Percentiles rank a stretch among this genome's conserved stretches.
phyloP scores from a whole-genome alignment of 1,140 invertebrate genomes.

The Triops cancriformis region DNA sequence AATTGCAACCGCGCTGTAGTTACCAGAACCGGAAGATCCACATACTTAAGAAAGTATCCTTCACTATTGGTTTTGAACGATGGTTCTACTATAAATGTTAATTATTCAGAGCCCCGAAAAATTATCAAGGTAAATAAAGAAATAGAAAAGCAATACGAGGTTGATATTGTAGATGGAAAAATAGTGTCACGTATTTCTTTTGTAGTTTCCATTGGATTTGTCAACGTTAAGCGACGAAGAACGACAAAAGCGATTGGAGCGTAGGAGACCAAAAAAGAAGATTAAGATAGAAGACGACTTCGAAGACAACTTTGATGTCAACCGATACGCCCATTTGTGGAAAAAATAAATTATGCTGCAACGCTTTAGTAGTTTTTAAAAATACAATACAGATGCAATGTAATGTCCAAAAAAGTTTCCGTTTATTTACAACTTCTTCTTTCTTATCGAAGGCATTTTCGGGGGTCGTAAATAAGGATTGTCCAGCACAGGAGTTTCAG shows the following conservation, averaged over 20 bases:
- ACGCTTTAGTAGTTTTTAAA: not conserved
- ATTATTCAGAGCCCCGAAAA: constrained; percentile 70
- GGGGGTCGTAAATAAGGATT: constrained; percentile 78
- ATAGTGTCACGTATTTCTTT: constrained; percentile 31
- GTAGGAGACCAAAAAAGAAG: constrained; percentile 63
- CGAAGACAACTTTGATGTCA: constrained; percentile 55
- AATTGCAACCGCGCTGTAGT: constrained; percentile 58
- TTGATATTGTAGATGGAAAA: no score
- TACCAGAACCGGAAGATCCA: constrained; percentile 56
- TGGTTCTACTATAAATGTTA: constrained; percentile 71
- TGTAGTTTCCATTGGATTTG: constrained; percentile 68
- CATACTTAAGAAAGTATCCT: constrained; percentile 63
- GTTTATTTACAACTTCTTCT: constrained; percentile 24
- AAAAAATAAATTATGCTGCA: constrained; percentile 17
- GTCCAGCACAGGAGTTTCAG: constrained; percentile 43
- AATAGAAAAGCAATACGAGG: constrained; percentile 2
- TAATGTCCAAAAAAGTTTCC: not conserved
- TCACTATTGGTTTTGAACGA: constrained; percentile 65
- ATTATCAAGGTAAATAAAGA: constrained; percentile 61
- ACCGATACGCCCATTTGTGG: constrained; percentile 26
- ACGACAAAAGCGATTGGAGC: constrained; percentile 51
- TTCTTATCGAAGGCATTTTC: constrained; percentile 51
- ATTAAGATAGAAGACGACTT: constrained; percentile 63
- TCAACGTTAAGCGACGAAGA: constrained; percentile 57
- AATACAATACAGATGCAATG: not conserved